These are phyloP conservation scores for Papilio helenus DNA, from an alignment of 1,140 invertebrate species.

Conservation along the genomic window DNA sequence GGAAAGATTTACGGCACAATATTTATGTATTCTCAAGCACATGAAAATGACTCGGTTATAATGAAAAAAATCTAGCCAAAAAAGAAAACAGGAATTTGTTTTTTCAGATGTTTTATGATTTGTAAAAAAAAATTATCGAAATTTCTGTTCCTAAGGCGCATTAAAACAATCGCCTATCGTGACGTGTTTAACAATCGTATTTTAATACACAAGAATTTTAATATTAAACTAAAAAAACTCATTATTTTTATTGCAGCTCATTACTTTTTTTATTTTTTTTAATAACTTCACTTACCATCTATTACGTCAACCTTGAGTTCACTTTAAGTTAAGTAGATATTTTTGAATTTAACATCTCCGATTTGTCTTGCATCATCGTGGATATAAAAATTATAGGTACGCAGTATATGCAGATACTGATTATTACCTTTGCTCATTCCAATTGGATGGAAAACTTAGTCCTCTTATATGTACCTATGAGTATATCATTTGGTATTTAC, in stretches of 20 bases:
- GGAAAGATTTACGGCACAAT: too few relatives aligned
- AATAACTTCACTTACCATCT: constrained; percentile 8
- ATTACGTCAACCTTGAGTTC: background rate
- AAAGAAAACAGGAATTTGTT: background rate
- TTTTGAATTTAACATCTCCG: background rate
- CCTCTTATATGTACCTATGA: too few relatives aligned
- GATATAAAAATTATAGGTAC: background rate
- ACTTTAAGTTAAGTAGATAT: background rate
- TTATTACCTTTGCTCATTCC: too few relatives aligned
- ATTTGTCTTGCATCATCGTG: background rate
- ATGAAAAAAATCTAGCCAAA: background rate
- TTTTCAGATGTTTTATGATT: too few relatives aligned
- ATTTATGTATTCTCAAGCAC: too few relatives aligned
- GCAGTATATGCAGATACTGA: too few relatives aligned
- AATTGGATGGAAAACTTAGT: too few relatives aligned
- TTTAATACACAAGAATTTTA: background rate
- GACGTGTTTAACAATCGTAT: background rate
- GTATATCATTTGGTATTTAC: too few relatives aligned
- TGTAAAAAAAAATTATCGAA: background rate
- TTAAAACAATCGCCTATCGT: background rate
- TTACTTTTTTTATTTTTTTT: background rate
- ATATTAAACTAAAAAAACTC: constrained; percentile 3
- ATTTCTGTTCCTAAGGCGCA: background rate
- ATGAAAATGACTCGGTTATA: background rate
- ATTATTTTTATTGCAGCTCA: constrained; percentile 13